phyloP scores from a whole-genome alignment of 2,113 vertebrate species.

The Bos javanicus region DNA sequence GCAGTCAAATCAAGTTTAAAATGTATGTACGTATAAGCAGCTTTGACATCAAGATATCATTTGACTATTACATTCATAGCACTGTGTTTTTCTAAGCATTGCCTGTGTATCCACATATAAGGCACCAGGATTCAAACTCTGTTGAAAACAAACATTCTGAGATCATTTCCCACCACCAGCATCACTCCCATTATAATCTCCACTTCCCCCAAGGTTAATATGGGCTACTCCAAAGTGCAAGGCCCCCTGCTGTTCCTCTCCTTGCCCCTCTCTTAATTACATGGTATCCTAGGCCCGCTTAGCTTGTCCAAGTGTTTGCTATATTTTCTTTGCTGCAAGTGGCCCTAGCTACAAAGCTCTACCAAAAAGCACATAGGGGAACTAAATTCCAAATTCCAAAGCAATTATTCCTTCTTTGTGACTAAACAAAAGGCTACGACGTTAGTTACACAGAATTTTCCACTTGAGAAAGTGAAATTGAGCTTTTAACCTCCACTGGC shows the following conservation, averaged over 20 bases:
- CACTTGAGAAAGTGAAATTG: background rate
- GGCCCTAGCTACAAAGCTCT: background rate
- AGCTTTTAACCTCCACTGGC: background rate
- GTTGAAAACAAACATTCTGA: constrained; percentile 17
- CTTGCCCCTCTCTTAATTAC: background rate
- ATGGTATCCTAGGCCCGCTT: background rate
- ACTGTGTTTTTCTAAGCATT: constrained; percentile 1
- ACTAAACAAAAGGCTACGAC: background rate
- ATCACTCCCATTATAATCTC: background rate
- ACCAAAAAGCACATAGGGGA: background rate
- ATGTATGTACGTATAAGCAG: background rate
- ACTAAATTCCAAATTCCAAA: background rate
- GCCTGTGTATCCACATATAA: background rate
- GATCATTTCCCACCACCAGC: background rate
- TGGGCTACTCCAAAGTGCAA: background rate
- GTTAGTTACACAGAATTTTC: background rate
- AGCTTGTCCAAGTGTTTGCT: background rate
- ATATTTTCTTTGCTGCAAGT: background rate
- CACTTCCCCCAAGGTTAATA: background rate
- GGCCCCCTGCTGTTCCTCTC: background rate
- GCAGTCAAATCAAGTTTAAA: constrained; percentile 47
- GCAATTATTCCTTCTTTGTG: background rate
- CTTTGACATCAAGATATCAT: constrained; percentile 8
- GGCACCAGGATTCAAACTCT: background rate
- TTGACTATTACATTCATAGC: background rate